These are phyloP conservation scores for Scaptomyza reducta DNA, from an alignment of 2,888 invertebrate genomes.

Conservation along the genomic window DNA sequence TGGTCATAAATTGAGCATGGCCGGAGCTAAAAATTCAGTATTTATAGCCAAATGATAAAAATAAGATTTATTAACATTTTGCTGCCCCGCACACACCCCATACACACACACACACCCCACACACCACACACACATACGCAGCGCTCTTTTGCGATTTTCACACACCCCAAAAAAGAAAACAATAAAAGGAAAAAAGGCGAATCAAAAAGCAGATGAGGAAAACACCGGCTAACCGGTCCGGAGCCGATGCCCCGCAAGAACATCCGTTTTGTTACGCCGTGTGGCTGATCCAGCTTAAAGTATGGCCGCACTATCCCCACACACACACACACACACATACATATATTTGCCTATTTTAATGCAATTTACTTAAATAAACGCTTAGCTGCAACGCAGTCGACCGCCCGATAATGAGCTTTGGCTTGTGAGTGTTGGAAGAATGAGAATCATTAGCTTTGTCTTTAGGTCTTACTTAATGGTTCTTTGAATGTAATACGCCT, in stretches of 20 bases:
- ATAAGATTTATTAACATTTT: conserved; percentile 85
- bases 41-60: conserved; percentile 85
- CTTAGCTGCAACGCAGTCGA: conserved; percentile 42
- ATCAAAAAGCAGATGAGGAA: conserved; percentile 18
- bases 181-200: conserved; percentile 16
- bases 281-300: conserved; percentile 65
- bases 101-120: conserved; percentile 42
- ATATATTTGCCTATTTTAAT: background rate
- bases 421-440: too few relatives aligned
- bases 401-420: conserved; percentile 73
- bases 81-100: conserved; percentile 63
- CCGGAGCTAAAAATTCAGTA: conserved; percentile 84
- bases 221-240: conserved; percentile 43
- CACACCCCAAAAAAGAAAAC: conserved; percentile 39
- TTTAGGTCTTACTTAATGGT: background rate
- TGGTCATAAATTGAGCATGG: conserved; percentile 85
- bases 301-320: background rate
- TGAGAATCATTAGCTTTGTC: background rate
- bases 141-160: conserved; percentile 44
- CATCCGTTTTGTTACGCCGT: conserved; percentile 70
- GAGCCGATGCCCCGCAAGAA: conserved; percentile 62
- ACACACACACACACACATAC: background rate
- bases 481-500: too few relatives aligned
- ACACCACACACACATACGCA: conserved; percentile 43
- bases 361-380: conserved; percentile 42